phyloP scores from a whole-genome alignment of 2,888 invertebrate species.

The Erynnis tages region DNA sequence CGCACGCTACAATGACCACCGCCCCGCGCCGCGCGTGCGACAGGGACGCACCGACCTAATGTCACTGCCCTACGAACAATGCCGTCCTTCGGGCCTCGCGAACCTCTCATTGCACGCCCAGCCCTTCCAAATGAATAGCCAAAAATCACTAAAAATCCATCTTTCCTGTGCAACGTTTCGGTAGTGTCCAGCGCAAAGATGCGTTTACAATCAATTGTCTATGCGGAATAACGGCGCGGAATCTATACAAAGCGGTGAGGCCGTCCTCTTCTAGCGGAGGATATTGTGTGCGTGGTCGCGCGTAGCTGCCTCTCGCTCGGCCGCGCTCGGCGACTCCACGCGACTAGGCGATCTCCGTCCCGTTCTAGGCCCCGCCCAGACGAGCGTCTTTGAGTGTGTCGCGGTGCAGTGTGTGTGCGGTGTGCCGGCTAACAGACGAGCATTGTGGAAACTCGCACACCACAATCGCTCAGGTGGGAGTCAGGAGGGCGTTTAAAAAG shows the following conservation, averaged over 20 bases:
- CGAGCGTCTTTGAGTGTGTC: slow-evolving; percentile 58
- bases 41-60: slow-evolving; percentile 79
- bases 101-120: slow-evolving; percentile 31
- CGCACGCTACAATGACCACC: slow-evolving; percentile 79
- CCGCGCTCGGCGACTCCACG: slow-evolving; percentile 52
- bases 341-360: slow-evolving; percentile 63
- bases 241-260: slow-evolving; percentile 77
- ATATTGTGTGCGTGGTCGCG: slow-evolving; percentile 62
- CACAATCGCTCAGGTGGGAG: slow-evolving; percentile 75
- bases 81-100: slow-evolving; percentile 60
- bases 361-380: slow-evolving; percentile 76
- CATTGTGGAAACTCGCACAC: slow-evolving; percentile 76
- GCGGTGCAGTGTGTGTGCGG: slow-evolving; percentile 62
- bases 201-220: slow-evolving; percentile 75
- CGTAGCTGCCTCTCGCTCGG: slow-evolving; percentile 46
- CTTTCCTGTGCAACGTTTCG: neutral
- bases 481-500: slow-evolving; percentile 80
- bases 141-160: neutral
- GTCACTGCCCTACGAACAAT: slow-evolving; percentile 81
- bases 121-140: neutral
- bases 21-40: slow-evolving; percentile 72
- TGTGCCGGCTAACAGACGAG: slow-evolving; percentile 53
- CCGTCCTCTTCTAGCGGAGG: slow-evolving; percentile 75
- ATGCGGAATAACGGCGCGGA: slow-evolving; percentile 74
- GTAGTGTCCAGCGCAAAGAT: slow-evolving; percentile 37